Evolutionary conservation across 2,888 invertebrate species (phyloP).

Genomic region (Hydraecia micacea): DNA sequence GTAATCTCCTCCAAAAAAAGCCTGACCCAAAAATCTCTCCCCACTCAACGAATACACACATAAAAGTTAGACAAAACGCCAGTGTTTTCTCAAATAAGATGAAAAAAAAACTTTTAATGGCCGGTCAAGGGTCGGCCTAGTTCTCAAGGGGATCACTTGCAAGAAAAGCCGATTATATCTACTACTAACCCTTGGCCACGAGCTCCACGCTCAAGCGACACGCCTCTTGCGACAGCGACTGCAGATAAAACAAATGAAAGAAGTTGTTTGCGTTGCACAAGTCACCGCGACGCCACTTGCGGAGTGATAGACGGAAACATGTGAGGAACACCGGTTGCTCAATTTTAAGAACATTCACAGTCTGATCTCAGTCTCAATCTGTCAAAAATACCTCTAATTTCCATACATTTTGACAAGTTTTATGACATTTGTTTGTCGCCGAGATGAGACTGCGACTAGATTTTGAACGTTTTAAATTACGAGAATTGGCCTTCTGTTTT

Average conservation of each 20-base stretch:
- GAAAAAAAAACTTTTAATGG: constrained; percentile 62
- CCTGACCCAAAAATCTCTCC: background rate
- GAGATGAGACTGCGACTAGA: too few relatives aligned
- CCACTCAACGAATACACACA: constrained; percentile 11
- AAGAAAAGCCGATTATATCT: constrained; percentile 60
- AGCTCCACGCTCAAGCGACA: background rate
- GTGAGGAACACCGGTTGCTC: too few relatives aligned
- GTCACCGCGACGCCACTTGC: too few relatives aligned
- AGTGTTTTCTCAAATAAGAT: constrained; percentile 34
- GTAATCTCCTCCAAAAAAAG: background rate
- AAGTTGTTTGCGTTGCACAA: background rate
- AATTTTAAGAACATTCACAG: too few relatives aligned
- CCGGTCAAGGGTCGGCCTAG: constrained; percentile 38
- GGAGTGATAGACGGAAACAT: background rate
- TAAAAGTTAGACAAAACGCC: constrained; percentile 44
- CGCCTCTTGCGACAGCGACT: background rate
- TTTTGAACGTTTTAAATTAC: too few relatives aligned
- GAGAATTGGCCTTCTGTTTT: background rate
- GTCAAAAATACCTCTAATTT: too few relatives aligned
- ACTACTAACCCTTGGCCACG: background rate
- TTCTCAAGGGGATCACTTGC: constrained; percentile 48
- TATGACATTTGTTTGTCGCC: too few relatives aligned
- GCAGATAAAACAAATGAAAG: background rate
- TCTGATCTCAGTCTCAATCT: too few relatives aligned
- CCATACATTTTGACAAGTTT: too few relatives aligned